phyloP scores from a whole-genome alignment of 2,797 vertebrate genomes.

The Tinamus major region DNA sequence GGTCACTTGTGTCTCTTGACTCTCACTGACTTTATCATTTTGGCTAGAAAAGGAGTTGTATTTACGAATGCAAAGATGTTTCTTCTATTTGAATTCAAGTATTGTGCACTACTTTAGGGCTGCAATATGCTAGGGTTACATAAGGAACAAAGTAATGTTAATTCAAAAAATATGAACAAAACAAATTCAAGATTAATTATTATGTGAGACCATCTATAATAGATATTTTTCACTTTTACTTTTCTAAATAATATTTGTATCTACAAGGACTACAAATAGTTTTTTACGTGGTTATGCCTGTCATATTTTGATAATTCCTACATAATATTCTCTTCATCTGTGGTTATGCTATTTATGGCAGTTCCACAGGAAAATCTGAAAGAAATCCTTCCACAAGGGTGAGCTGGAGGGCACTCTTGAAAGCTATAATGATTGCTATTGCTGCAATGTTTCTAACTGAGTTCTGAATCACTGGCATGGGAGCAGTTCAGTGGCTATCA shows the following conservation, averaged over 20 bases:
- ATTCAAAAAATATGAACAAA: not conserved
- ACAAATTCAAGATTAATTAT: not conserved
- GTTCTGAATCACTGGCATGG: conserved; percentile 4
- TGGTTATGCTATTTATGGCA: not conserved
- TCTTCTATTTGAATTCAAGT: not conserved
- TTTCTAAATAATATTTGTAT: not conserved
- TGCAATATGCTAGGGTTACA: not conserved
- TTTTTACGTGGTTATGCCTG: not conserved
- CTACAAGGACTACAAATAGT: not conserved
- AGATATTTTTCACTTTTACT: not conserved
- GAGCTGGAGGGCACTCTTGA: conserved; percentile 22
- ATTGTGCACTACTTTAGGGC: not conserved
- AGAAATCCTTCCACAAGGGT: conserved; percentile 43
- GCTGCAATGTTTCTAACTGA: not conserved
- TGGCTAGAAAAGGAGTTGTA: not conserved
- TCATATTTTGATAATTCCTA: not conserved
- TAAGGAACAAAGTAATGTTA: not conserved
- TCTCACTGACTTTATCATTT: not conserved
- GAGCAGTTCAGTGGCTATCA: not conserved
- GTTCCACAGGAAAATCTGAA: not conserved
- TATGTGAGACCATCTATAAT: not conserved
- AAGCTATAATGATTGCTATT: conserved; percentile 13
- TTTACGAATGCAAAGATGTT: not conserved
- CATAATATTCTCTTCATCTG: not conserved
- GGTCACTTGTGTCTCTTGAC: not conserved